phyloP scores from a whole-genome alignment of 2,888 invertebrate genomes.

The Aspidiotus rigidus region DNA sequence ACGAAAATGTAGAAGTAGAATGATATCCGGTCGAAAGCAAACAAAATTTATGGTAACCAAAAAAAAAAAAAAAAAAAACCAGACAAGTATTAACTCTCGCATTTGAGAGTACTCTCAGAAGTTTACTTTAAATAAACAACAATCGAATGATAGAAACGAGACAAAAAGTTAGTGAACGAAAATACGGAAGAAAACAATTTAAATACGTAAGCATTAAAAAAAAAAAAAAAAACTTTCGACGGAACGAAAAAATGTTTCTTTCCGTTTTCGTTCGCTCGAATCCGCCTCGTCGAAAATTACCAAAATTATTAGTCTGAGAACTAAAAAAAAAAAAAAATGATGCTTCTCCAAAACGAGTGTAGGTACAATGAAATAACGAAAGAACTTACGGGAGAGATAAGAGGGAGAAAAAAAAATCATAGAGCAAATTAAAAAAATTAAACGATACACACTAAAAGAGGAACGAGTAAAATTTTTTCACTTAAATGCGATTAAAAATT shows the following conservation, averaged over 20 bases:
- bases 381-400: slow-evolving; percentile 7
- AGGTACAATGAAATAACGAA: slow-evolving; percentile 6
- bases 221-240: slow-evolving; percentile 11
- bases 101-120: too few species aligned
- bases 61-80: slow-evolving; percentile 13
- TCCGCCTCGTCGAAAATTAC: neutral
- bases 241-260: neutral
- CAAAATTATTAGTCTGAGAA: slow-evolving; percentile 14
- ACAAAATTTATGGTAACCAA: slow-evolving; percentile 20
- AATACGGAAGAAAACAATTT: too few species aligned
- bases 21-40: slow-evolving; percentile 11
- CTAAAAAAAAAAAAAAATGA: slow-evolving; percentile 5
- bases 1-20: neutral
- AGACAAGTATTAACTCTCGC: too few species aligned
- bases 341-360: neutral
- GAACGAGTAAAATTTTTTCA: slow-evolving; percentile 6
- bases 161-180: too few species aligned
- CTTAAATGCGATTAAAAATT: slow-evolving; percentile 28
- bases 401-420: slow-evolving; percentile 9
- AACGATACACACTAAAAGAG: slow-evolving; percentile 13
- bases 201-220: neutral
- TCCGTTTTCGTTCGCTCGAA: too few species aligned
- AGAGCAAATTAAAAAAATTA: slow-evolving; percentile 18
- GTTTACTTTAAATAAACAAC: too few species aligned
- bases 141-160: too few species aligned